phyloP scores from a whole-genome alignment of 2,797 vertebrate genomes.

The Sebastes iracundus region DNA sequence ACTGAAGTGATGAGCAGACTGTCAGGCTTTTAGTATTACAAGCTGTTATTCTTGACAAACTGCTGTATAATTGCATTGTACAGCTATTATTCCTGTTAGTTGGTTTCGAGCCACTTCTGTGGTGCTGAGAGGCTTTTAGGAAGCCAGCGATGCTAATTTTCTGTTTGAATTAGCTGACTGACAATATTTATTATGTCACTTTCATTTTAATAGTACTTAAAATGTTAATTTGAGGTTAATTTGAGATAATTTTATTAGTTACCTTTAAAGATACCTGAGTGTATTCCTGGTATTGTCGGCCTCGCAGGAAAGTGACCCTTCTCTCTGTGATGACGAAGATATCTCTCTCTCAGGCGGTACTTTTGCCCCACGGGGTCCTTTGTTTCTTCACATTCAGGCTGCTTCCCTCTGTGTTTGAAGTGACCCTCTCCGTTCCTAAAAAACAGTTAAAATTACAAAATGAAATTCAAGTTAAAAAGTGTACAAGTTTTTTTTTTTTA shows the following conservation, averaged over 20 bases:
- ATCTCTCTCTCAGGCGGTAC: conserved; percentile 90
- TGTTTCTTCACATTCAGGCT: conserved; percentile 74
- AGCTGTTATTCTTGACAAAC: conserved; percentile 1
- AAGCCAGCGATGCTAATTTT: background rate
- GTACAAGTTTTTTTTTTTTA: background rate
- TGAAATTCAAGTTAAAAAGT: background rate
- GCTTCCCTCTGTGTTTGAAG: conserved; percentile 84
- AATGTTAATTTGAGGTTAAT: background rate
- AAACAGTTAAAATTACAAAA: background rate
- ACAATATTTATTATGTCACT: background rate
- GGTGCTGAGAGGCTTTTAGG: background rate
- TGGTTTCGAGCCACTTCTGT: background rate
- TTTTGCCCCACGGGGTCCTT: conserved; percentile 78
- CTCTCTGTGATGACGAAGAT: conserved; percentile 86
- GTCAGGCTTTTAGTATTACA: background rate
- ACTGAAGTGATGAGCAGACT: background rate
- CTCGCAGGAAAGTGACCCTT: conserved; percentile 70
- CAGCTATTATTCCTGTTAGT: background rate
- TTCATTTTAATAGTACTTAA: background rate
- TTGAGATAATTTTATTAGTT: background rate
- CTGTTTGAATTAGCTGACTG: background rate
- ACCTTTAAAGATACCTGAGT: conserved; percentile 78
- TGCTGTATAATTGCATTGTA: background rate
- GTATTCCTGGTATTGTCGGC: conserved; percentile 65
- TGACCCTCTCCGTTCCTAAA: conserved; percentile 90